These are phyloP conservation scores for Epinephelus cyanopodus DNA, from an alignment of 2,113 vertebrate genomes.

Conservation along the genomic window DNA sequence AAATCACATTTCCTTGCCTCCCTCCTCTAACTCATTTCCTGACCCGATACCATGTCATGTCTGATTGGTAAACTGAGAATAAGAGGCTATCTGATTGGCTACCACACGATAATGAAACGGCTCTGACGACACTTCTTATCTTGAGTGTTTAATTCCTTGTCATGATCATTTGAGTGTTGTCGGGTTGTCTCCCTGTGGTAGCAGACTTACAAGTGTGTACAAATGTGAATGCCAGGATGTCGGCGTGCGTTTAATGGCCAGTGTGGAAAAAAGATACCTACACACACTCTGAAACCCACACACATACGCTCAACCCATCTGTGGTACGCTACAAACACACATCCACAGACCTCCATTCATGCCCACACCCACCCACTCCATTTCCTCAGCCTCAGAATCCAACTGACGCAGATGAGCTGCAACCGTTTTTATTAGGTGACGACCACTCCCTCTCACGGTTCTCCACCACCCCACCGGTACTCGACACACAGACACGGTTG, in stretches of 20 bases:
- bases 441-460: conserved; percentile 55
- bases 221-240: conserved; percentile 25
- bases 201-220: neutral
- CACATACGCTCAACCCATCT: conserved; percentile 71
- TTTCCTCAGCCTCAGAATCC: conserved; percentile 34
- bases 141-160: conserved; percentile 4
- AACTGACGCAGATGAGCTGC: conserved; percentile 72
- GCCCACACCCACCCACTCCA: conserved; percentile 57
- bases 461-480: conserved; percentile 29
- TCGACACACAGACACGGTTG: conserved; percentile 33
- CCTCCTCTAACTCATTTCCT: conserved; percentile 45
- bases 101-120: neutral
- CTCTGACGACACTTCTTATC: conserved; percentile 23
- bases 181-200: neutral
- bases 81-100: conserved; percentile 27
- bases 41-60: conserved; percentile 15
- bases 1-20: conserved; percentile 62
- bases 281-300: conserved; percentile 54
- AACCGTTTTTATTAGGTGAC: conserved; percentile 78
- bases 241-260: conserved; percentile 28
- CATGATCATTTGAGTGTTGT: neutral
- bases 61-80: conserved; percentile 45
- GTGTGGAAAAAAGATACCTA: conserved; percentile 39
- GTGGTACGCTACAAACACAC: conserved; percentile 63
- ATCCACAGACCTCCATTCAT: conserved; percentile 67